These are phyloP conservation scores for Micromussa lordhowensis DNA, from an alignment of 92 coral and sea anemone species.

Conservation along the genomic window DNA sequence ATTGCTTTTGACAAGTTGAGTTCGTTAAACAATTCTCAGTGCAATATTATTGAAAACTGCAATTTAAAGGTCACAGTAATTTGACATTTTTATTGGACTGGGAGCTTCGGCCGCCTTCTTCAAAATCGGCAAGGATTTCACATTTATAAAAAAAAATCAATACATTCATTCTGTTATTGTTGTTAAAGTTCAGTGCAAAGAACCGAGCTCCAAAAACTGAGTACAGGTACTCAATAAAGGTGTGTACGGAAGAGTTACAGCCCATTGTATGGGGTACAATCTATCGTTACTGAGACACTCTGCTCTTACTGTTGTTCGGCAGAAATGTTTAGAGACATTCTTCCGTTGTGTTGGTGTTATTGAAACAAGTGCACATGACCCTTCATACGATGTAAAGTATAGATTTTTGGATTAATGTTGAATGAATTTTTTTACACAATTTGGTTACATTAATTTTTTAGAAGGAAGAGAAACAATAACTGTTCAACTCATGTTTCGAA, in stretches of 20 bases:
- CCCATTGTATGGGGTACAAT: constrained; percentile 13
- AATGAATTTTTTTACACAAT: neutral
- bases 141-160: constrained; percentile 4
- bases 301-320: neutral
- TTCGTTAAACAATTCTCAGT: constrained; percentile 12
- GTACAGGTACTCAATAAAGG: constrained; percentile 36
- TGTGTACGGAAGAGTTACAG: constrained; percentile 7
- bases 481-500: constrained; percentile 12
- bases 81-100: too few relatives aligned
- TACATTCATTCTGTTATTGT: constrained; percentile 26
- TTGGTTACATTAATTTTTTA: constrained; percentile 9
- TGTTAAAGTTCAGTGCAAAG: constrained; percentile 16
- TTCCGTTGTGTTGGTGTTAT: neutral
- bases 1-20: constrained; percentile 29
- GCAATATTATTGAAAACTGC: too few relatives aligned
- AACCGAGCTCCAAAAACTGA: constrained; percentile 18
- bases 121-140: constrained; percentile 21
- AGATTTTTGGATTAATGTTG: too few relatives aligned
- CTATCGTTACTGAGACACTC: too few relatives aligned
- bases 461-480: constrained; percentile 23
- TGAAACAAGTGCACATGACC: neutral
- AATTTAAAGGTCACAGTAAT: too few relatives aligned
- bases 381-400: neutral
- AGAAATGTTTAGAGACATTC: neutral
- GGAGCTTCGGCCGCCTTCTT: too few relatives aligned